Evolutionary conservation across 1,140 invertebrate genomes (phyloP).

Genomic region (Chionoecetes opilio): DNA sequence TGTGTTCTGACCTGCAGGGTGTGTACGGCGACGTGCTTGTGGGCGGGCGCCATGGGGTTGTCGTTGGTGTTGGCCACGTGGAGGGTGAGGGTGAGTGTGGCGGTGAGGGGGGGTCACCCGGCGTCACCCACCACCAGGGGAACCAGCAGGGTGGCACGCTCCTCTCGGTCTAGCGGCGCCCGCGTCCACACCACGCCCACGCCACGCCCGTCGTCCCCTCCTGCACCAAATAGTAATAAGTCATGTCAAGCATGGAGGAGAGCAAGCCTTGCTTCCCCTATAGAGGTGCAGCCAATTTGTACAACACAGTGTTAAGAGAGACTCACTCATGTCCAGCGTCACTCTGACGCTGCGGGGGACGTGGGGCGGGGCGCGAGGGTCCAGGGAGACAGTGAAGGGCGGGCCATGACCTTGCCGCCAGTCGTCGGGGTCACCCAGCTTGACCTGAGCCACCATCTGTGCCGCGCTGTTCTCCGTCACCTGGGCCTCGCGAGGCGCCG

Average conservation of each 20-base stretch:
- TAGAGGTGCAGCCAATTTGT: neutral
- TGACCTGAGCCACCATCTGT: constrained; percentile 37
- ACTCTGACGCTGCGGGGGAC: constrained; percentile 49
- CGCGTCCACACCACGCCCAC: constrained; percentile 60
- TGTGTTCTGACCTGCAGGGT: constrained; percentile 28
- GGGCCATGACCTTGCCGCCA: constrained; percentile 65
- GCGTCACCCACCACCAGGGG: constrained; percentile 59
- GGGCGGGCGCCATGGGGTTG: constrained; percentile 56
- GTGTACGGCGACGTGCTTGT: constrained; percentile 52
- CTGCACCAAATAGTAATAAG: neutral
- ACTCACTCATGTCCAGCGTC: constrained; percentile 63
- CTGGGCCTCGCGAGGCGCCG: constrained; percentile 40
- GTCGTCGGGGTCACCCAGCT: constrained; percentile 57
- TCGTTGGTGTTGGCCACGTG: constrained; percentile 55
- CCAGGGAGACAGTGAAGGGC: constrained; percentile 52
- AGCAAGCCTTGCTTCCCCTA: neutral
- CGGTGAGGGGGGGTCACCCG: constrained; percentile 51
- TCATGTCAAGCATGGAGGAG: neutral
- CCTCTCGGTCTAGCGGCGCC: constrained; percentile 54
- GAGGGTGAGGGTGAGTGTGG: constrained; percentile 56
- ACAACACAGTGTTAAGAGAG: neutral
- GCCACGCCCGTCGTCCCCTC: constrained; percentile 58
- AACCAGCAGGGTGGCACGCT: constrained; percentile 47
- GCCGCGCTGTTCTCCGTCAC: constrained; percentile 55
- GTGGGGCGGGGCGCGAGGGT: constrained; percentile 60